A percentile compares a stretch with the other conserved stretches of the same genome.
Conservation (phyloP, 2,113 vertebrate genomes). For the Aphelocoma coerulescens region DNA sequence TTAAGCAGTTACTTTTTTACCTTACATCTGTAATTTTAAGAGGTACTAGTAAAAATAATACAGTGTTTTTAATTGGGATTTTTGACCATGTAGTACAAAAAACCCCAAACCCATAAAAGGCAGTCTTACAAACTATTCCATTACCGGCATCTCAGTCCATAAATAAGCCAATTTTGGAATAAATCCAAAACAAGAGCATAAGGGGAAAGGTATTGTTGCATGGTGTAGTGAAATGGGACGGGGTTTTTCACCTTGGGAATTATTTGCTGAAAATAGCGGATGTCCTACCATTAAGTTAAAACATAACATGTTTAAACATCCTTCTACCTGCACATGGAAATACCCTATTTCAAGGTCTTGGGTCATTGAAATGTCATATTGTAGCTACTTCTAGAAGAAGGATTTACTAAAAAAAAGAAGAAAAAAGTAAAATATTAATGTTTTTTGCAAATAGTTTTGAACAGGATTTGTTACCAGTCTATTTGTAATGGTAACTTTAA, state of each 20-base stretch:
- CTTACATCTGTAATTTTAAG: background rate
- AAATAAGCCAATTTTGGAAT: slow-evolving; percentile 72
- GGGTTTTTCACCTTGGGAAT: slow-evolving; percentile 72
- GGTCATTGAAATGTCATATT: slow-evolving; percentile 32
- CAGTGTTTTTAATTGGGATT: slow-evolving; percentile 10
- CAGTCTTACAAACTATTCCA: slow-evolving; percentile 9
- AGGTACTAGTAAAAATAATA: background rate
- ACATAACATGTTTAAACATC: slow-evolving; percentile 69
- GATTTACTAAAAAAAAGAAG: background rate
- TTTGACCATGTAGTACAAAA: background rate
- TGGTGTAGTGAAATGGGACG: slow-evolving; percentile 50
- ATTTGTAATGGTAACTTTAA: background rate
- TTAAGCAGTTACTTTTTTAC: background rate
- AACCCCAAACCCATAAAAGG: slow-evolving; percentile 20
- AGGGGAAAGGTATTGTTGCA: slow-evolving; percentile 73
- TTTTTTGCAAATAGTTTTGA: background rate
- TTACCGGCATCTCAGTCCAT: slow-evolving; percentile 59
- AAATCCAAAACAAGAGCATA: slow-evolving; percentile 63
- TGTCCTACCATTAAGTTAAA: slow-evolving; percentile 73
- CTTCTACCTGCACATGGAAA: slow-evolving; percentile 68
- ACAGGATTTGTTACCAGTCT: background rate
- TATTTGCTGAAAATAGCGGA: slow-evolving; percentile 72
- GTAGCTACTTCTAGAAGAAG: background rate
- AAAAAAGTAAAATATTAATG: background rate
- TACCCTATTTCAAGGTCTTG: slow-evolving; percentile 59